Conservation (phyloP, 2,113 vertebrate genomes). For the Ptilorrhoa leucosticta region DNA sequence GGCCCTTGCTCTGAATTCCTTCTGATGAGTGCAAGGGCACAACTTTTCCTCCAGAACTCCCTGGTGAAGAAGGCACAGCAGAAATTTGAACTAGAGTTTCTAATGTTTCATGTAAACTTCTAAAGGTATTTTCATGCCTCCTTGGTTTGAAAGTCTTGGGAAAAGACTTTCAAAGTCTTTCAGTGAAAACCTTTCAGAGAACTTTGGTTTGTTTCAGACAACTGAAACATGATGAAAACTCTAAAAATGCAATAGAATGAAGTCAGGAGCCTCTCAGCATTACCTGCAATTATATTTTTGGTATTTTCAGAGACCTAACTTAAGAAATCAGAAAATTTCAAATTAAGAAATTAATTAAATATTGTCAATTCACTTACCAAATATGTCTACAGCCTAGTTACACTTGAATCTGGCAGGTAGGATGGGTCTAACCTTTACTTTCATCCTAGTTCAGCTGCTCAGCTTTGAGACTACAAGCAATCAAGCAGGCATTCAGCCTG, state of each 20-base stretch:
- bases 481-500: background rate
- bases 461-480: background rate
- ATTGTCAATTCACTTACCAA: background rate
- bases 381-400: background rate
- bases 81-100: background rate
- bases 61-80: background rate
- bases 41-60: background rate
- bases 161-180: background rate
- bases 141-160: background rate
- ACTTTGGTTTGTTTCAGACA: background rate
- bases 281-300: background rate
- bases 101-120: background rate
- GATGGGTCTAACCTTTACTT: background rate
- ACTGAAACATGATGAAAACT: background rate
- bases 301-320: background rate
- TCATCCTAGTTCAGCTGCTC: background rate
- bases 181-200: background rate
- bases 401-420: background rate
- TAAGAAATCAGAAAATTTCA: background rate
- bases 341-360: background rate
- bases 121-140: background rate
- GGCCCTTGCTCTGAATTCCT: background rate
- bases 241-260: background rate
- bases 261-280: background rate
- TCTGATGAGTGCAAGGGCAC: background rate